phyloP scores from a whole-genome alignment of 23 tunicate genomes.

The Styela clava region DNA sequence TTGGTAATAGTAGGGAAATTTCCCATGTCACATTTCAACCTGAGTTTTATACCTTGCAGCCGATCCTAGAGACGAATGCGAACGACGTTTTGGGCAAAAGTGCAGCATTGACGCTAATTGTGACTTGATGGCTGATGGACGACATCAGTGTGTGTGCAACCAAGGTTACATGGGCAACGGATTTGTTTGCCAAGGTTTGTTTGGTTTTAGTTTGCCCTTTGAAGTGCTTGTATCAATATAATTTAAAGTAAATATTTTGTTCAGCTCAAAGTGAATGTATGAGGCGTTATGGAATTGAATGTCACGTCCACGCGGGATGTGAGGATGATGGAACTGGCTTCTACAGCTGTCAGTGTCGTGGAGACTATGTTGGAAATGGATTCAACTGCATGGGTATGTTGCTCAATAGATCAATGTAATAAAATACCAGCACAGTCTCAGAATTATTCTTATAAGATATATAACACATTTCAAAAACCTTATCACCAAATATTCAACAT shows the following conservation, averaged over 20 bases:
- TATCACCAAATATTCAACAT: too few species aligned
- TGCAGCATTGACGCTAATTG: constrained; percentile 14
- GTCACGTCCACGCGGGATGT: constrained; percentile 11
- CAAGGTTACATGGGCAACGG: constrained; percentile 17
- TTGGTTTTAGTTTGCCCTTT: background rate
- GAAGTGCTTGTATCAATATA: too few species aligned
- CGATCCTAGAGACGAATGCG: background rate
- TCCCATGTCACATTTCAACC: too few species aligned
- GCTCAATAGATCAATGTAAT: background rate
- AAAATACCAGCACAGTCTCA: too few species aligned
- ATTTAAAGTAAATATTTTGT: too few species aligned
- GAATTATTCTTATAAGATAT: too few species aligned
- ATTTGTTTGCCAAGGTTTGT: background rate
- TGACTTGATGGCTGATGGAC: background rate
- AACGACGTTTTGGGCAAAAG: background rate
- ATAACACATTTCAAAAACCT: too few species aligned
- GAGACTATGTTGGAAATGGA: background rate
- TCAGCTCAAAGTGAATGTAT: background rate
- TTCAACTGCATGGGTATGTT: constrained; percentile 6
- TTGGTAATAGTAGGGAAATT: too few species aligned
- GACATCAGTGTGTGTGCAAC: constrained; percentile 6
- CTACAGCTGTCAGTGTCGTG: background rate
- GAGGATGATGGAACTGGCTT: background rate
- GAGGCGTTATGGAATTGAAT: background rate
- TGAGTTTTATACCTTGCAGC: too few species aligned